Percentiles rank a stretch among this genome's conserved stretches.
Conservation (phyloP, 2,797 vertebrate species). For the Masticophis lateralis region DNA sequence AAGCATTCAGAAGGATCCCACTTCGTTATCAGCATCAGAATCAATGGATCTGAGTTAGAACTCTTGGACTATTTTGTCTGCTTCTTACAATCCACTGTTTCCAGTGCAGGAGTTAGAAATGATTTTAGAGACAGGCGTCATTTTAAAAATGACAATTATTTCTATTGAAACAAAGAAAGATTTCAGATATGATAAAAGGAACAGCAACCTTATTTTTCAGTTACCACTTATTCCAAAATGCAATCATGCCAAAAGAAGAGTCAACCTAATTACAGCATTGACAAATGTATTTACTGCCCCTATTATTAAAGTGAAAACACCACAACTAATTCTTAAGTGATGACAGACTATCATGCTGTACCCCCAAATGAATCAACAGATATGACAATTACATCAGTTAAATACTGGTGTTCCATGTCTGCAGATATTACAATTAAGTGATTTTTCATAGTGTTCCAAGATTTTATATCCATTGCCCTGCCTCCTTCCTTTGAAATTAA, state of each 20-base stretch:
- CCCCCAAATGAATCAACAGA: neutral
- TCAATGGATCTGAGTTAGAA: conserved; percentile 86
- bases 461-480: fast-evolving
- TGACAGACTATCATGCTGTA: neutral
- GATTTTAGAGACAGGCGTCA: neutral
- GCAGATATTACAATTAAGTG: neutral
- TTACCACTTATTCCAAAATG: neutral
- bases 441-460: fast-evolving
- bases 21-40: conserved; percentile 69
- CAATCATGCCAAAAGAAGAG: neutral
- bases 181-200: neutral
- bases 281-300: neutral
- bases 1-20: conserved; percentile 85
- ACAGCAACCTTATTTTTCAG: neutral
- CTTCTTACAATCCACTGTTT: fast-evolving
- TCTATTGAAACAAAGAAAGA: neutral
- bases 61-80: neutral
- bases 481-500: fast-evolving
- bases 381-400: neutral
- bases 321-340: neutral
- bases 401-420: neutral
- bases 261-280: neutral
- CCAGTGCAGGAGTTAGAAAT: fast-evolving
- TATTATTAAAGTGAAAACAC: neutral
- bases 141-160: neutral